Percentiles rank a stretch among this genome's conserved stretches.
Conservation (phyloP, 2,797 vertebrate genomes). For the Tangara arthus region DNA sequence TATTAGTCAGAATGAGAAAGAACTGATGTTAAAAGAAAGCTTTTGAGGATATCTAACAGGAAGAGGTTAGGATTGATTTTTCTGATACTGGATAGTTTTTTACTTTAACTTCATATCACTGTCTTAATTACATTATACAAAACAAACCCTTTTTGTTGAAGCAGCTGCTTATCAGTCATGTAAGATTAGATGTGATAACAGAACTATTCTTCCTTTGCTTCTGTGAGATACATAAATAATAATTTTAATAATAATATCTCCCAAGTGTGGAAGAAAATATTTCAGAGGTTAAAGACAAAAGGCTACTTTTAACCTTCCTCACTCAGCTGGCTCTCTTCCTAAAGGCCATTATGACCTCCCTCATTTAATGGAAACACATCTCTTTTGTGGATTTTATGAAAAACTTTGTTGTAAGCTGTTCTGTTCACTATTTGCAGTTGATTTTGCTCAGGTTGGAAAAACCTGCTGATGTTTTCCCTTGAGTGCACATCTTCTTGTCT, state of each 20-base stretch:
- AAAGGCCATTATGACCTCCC: background rate
- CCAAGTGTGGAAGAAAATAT: background rate
- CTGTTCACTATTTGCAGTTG: background rate
- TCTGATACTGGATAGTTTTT: background rate
- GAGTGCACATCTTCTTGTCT: background rate
- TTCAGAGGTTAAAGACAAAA: background rate
- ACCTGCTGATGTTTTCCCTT: constrained; percentile 1
- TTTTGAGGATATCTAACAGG: background rate
- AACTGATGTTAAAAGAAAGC: background rate
- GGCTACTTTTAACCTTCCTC: background rate
- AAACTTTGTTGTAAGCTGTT: background rate
- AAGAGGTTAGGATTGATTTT: background rate
- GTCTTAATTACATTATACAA: background rate
- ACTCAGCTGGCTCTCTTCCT: background rate
- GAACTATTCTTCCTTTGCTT: background rate
- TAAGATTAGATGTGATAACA: background rate
- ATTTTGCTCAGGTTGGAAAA: background rate
- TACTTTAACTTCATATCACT: background rate
- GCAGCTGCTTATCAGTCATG: background rate
- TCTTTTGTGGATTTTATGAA: background rate
- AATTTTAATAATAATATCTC: background rate
- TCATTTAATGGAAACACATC: background rate
- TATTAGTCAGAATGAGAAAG: background rate
- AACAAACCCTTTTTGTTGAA: background rate
- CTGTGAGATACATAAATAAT: background rate